Evolutionary conservation across 2,888 invertebrate genomes (phyloP), one percentile per base, ranked within the genome.

Genomic region (Phalera bucephala): DNA sequence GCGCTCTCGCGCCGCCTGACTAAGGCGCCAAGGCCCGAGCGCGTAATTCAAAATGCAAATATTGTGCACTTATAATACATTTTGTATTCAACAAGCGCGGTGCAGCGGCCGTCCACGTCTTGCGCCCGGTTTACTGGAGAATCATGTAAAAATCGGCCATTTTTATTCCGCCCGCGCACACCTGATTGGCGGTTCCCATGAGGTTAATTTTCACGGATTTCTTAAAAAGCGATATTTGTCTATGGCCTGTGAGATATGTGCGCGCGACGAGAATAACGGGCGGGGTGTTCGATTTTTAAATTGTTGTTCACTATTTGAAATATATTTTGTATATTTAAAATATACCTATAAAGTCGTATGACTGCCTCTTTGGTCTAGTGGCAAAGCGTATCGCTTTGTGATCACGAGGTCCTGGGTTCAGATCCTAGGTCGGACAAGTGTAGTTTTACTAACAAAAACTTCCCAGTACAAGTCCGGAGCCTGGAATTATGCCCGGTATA

Each of bases 11-110:
- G 15, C 7, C 2, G 9, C 29, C 17, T 3, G 3, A 5, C 3
- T 17, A 49, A 65, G 67, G 69, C 70, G 68, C 73, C 73, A 59
- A 60, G 10, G 67, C 72, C 47, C 71, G 72, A 73, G 75, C 84
- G 80, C 77, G 84, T 83, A 87, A 88, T 87, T 86, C 87, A 80
- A 85, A 85, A 87, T 88, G 87, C 83, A 84, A 89, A 88, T 89
- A 80, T 70, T 78, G 65, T 80, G 84, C 83, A 84, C 80, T 84
- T 82, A 83, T 79, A 82, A 79, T 75, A 68, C 75, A 78, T 81
- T 87, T 86, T 74, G 88, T 89, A 89, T 88, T 88, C 88, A 74
- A 70, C 61, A 53, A 64, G 67, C 79, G 72, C 64, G 57, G 61
- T 74, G 78, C 80, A 77, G 70, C 68, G 70, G 69, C 69, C 59